phyloP scores from a whole-genome alignment of 2,113 vertebrate genomes.

The Pollachius pollachius region DNA sequence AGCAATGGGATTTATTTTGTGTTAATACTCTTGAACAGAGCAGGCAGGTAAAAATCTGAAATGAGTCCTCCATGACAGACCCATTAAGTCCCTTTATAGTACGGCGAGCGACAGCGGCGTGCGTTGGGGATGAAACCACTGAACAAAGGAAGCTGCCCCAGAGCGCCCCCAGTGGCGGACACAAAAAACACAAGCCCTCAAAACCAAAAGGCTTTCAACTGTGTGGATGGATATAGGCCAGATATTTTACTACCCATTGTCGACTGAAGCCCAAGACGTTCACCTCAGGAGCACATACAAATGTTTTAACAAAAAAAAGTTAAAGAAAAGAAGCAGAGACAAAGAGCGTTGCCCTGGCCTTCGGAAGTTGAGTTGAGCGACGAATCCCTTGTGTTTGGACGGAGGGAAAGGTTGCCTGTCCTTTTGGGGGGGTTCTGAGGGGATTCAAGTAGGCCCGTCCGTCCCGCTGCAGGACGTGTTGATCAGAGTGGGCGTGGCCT shows the following conservation, averaged over 20 bases:
- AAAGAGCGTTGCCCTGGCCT: not conserved
- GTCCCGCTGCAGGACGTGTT: constrained; percentile 53
- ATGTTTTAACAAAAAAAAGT: not conserved
- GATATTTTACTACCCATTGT: not conserved
- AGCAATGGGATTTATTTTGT: too few relatives aligned
- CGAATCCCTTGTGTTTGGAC: constrained; percentile 43
- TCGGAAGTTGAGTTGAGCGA: not conserved
- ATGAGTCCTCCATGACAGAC: too few relatives aligned
- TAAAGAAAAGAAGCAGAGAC: not conserved
- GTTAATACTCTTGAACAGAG: too few relatives aligned
- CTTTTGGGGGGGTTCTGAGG: not conserved
- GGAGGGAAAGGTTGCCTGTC: constrained; percentile 10
- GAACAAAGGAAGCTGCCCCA: too few relatives aligned
- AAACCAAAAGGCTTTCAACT: too few relatives aligned
- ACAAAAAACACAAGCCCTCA: too few relatives aligned
- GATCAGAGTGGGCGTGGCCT: constrained; percentile 58
- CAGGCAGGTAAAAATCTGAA: too few relatives aligned
- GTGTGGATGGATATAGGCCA: too few relatives aligned
- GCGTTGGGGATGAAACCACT: too few relatives aligned
- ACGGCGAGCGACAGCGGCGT: too few relatives aligned
- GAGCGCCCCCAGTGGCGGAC: too few relatives aligned
- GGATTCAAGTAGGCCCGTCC: constrained; percentile 80
- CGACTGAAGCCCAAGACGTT: not conserved
- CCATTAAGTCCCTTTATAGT: too few relatives aligned
- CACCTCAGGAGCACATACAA: not conserved